These are phyloP conservation scores for Apeira syringaria DNA, from an alignment of 2,888 invertebrate genomes.

Conservation along the genomic window DNA sequence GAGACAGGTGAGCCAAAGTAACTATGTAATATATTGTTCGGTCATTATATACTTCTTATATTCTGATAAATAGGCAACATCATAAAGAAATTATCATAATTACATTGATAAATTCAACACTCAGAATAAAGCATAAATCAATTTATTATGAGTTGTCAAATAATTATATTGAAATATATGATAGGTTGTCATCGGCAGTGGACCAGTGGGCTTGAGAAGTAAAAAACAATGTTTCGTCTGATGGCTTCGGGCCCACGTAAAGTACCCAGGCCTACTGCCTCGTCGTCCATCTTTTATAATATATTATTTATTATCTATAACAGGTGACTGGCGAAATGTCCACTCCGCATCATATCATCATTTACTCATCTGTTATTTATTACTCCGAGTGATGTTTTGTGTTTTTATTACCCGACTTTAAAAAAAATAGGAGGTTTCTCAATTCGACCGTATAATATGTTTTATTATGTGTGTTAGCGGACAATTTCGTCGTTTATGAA, in stretches of 20 bases:
- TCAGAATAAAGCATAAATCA: conserved; percentile 28
- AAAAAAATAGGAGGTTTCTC: too few relatives aligned
- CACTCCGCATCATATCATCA: too few relatives aligned
- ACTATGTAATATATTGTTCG: conserved; percentile 1
- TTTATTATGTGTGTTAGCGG: too few relatives aligned
- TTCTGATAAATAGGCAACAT: conserved; percentile 24
- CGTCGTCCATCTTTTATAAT: too few relatives aligned
- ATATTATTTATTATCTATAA: too few relatives aligned
- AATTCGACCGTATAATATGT: too few relatives aligned
- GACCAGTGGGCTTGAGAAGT: conserved; percentile 1
- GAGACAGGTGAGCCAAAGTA: background rate
- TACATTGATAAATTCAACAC: conserved; percentile 26
- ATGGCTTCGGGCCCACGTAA: background rate
- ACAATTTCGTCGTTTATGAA: too few relatives aligned
- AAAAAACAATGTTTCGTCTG: background rate
- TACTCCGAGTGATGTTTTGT: too few relatives aligned
- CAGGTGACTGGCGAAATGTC: too few relatives aligned
- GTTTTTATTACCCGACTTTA: too few relatives aligned
- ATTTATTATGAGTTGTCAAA: conserved; percentile 29
- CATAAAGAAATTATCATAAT: conserved; percentile 27
- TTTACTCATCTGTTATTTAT: too few relatives aligned
- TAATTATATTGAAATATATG: conserved; percentile 29
- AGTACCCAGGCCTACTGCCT: conserved; percentile 1
- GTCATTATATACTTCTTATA: conserved; percentile 12
- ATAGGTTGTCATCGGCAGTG: conserved; percentile 2